Evolutionary conservation across 64 coral and sea anemone species (phyloP).

Genomic region (Pachyseris speciosa): DNA sequence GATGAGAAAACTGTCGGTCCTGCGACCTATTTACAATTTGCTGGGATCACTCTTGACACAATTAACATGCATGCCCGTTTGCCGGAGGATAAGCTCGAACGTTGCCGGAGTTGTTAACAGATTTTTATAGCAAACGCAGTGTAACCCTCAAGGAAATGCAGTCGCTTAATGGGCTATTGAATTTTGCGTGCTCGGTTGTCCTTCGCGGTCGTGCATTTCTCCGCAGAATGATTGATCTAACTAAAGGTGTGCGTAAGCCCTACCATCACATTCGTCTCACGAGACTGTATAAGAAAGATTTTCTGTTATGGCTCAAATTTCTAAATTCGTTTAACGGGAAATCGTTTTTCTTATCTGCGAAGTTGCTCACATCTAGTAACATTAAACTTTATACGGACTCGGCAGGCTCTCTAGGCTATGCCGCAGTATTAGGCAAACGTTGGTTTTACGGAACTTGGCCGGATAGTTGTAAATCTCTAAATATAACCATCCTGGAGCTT

Average conservation of each 20-base stretch:
- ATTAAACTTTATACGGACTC: constrained; percentile 3
- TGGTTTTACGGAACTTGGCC: too few species aligned
- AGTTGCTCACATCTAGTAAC: not conserved
- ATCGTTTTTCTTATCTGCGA: constrained; percentile 12
- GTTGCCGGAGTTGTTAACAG: not conserved
- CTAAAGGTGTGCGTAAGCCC: not conserved
- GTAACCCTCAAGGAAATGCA: constrained; percentile 7
- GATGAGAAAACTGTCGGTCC: constrained; percentile 21
- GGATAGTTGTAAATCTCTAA: too few species aligned
- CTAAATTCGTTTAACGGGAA: constrained; percentile 5
- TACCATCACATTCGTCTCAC: not conserved
- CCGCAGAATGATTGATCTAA: constrained; percentile 10
- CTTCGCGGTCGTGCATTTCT: constrained; percentile 3
- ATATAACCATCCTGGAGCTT: too few species aligned
- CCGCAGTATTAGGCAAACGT: too few species aligned
- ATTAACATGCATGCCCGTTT: not conserved
- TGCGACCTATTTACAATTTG: not conserved
- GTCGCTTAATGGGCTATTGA: not conserved
- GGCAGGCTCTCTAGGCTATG: not conserved
- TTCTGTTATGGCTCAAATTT: constrained; percentile 3
- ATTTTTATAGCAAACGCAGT: not conserved
- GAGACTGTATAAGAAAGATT: not conserved
- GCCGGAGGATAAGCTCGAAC: not conserved
- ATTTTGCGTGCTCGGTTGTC: constrained; percentile 19
- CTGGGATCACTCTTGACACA: constrained; percentile 7